phyloP scores from a whole-genome alignment of 1,140 invertebrate genomes.

The Microvelia longipes region DNA sequence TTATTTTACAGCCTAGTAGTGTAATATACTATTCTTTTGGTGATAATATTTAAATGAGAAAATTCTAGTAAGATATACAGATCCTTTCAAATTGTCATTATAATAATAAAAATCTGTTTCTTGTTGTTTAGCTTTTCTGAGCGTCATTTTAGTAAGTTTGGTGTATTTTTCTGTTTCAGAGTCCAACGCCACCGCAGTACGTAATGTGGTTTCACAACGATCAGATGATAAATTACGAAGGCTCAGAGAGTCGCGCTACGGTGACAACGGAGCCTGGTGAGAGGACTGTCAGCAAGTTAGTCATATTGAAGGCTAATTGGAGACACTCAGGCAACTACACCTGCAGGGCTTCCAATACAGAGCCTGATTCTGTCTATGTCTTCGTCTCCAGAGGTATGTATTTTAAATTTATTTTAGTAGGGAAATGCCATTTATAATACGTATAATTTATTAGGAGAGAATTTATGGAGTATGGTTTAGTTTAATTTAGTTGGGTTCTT shows the following conservation, averaged over 20 bases:
- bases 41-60: too few species aligned
- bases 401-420: background rate
- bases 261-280: slow-evolving; percentile 28
- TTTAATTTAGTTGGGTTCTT: background rate
- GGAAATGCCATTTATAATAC: background rate
- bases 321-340: slow-evolving; percentile 33
- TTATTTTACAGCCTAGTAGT: too few species aligned
- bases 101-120: too few species aligned
- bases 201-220: slow-evolving; percentile 86
- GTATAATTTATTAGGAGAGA: background rate
- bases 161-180: slow-evolving; percentile 55
- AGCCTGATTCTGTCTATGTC: slow-evolving; percentile 32
- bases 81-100: too few species aligned
- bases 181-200: slow-evolving; percentile 72
- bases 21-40: too few species aligned
- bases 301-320: slow-evolving; percentile 27
- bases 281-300: slow-evolving; percentile 29
- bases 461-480: background rate
- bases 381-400: slow-evolving; percentile 19
- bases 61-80: too few species aligned
- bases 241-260: slow-evolving; percentile 23
- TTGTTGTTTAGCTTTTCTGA: too few species aligned
- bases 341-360: slow-evolving; percentile 33
- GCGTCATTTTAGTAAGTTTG: too few species aligned
- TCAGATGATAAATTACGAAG: slow-evolving; percentile 82